phyloP scores from a whole-genome alignment of 2,113 vertebrate genomes.

The Jacana jacana region DNA sequence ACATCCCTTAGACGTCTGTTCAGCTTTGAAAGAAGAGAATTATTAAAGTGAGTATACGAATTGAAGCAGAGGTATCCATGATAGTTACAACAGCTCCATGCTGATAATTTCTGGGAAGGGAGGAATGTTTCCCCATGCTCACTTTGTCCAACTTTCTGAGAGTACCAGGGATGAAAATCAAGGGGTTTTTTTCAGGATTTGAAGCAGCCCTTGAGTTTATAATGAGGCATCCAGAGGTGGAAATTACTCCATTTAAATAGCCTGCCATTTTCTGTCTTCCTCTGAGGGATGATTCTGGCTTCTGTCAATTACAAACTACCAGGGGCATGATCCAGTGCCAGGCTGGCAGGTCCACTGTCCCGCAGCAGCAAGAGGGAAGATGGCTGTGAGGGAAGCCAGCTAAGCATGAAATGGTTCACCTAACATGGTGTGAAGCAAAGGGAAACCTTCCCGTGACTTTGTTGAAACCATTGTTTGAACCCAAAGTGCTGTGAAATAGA shows the following conservation, averaged over 20 bases:
- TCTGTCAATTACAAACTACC: background rate
- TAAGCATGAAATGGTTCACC: background rate
- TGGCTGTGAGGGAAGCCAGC: background rate
- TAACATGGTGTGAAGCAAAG: background rate
- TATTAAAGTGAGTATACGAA: background rate
- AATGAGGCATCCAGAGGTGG: background rate
- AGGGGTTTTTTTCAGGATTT: background rate
- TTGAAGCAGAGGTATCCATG: background rate
- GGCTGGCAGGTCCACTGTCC: background rate
- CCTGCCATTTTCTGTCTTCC: background rate
- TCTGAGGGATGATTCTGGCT: background rate
- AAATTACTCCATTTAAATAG: background rate
- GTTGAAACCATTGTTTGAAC: background rate
- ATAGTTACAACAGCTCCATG: background rate
- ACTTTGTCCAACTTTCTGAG: background rate
- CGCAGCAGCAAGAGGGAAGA: background rate
- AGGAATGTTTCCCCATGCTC: background rate
- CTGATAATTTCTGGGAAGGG: background rate
- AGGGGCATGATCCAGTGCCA: background rate
- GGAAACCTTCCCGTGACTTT: background rate
- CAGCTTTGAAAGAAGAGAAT: background rate
- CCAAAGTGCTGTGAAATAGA: background rate
- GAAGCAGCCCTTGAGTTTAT: background rate
- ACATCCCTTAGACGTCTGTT: background rate
- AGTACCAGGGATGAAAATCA: background rate